Evolutionary conservation across 1,140 invertebrate genomes (phyloP).

Genomic region (Rhagoletis pomonella): DNA sequence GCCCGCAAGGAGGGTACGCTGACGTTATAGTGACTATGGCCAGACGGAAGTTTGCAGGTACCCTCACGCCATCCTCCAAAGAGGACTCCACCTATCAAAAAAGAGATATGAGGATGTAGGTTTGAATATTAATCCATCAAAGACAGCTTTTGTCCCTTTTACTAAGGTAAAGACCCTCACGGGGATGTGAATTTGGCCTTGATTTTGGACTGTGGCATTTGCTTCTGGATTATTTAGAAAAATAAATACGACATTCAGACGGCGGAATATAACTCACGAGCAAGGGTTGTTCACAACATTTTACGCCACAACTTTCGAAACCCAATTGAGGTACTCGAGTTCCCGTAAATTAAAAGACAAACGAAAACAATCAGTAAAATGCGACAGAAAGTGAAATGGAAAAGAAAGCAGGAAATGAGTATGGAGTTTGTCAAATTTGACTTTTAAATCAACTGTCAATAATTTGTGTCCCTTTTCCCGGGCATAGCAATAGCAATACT

Average conservation of each 20-base stretch:
- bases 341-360: constrained; percentile 29
- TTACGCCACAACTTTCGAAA: background rate
- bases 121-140: too few relatives aligned
- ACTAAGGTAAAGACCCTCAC: too few relatives aligned
- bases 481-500: background rate
- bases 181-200: background rate
- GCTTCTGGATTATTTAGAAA: too few relatives aligned
- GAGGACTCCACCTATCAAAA: too few relatives aligned
- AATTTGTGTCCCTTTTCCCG: constrained; percentile 38
- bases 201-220: too few relatives aligned
- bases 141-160: too few relatives aligned
- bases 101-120: too few relatives aligned
- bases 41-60: too few relatives aligned
- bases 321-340: background rate
- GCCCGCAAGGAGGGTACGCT: too few relatives aligned
- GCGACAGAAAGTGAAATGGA: constrained; percentile 34
- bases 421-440: constrained; percentile 48
- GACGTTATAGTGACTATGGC: too few relatives aligned
- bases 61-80: too few relatives aligned
- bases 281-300: constrained; percentile 7
- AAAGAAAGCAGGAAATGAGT: constrained; percentile 45
- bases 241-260: background rate
- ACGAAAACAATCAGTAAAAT: constrained; percentile 9
- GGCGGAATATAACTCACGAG: background rate
- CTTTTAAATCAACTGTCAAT: constrained; percentile 50